Conservation (phyloP, 2,888 invertebrate species). For the Empis livida region DNA sequence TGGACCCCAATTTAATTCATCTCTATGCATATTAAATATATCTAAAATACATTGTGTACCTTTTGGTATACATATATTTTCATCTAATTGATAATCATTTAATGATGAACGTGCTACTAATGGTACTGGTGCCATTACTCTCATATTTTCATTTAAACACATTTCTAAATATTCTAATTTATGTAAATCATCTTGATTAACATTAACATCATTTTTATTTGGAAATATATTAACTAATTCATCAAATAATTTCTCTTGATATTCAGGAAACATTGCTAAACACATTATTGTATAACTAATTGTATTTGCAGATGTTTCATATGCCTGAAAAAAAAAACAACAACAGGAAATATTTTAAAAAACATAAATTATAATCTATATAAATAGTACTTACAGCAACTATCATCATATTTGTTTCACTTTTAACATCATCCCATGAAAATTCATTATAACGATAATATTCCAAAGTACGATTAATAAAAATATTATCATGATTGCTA, state of each 20-base stretch:
- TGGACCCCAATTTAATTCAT: slow-evolving; percentile 25
- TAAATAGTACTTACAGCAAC: neutral
- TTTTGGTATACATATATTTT: slow-evolving; percentile 21
- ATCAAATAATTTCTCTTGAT: slow-evolving; percentile 24
- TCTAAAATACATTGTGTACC: slow-evolving; percentile 28
- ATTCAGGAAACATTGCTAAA: slow-evolving; percentile 24
- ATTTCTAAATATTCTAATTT: neutral
- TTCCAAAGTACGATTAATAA: neutral
- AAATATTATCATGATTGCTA: neutral
- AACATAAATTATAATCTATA: too few species aligned
- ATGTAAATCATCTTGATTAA: neutral
- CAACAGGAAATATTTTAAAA: too few species aligned
- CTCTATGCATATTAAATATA: slow-evolving; percentile 32
- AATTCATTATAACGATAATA: neutral
- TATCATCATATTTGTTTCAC: neutral
- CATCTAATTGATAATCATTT: slow-evolving; percentile 17
- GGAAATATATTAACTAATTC: slow-evolving; percentile 23
- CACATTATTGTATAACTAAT: slow-evolving; percentile 19
- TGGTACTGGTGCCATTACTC: neutral
- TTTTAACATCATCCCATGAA: neutral
- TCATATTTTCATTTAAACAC: neutral
- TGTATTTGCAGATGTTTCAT: neutral
- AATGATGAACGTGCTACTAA: slow-evolving; percentile 5
- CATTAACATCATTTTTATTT: slow-evolving; percentile 9
- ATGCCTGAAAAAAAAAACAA: neutral